Evolutionary conservation across 2,797 vertebrate species (phyloP).

Genomic region (Micrastur ruficollis): DNA sequence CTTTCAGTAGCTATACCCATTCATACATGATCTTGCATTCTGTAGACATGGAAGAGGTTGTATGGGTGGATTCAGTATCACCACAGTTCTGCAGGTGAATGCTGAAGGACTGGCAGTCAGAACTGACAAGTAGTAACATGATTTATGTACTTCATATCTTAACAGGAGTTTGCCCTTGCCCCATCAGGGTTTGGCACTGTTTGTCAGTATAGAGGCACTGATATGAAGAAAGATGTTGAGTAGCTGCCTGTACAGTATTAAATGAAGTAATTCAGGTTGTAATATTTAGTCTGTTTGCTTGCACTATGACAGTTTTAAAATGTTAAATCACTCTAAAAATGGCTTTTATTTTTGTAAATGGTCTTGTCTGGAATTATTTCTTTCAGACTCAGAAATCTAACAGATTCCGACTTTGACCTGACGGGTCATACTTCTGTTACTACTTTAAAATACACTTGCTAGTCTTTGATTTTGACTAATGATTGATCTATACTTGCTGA

Average conservation of each 20-base stretch:
- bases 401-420: background rate
- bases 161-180: background rate
- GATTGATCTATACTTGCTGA: background rate
- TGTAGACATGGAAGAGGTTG: background rate
- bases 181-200: background rate
- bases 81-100: background rate
- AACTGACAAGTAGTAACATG: accelerated
- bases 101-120: background rate
- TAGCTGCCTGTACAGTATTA: background rate
- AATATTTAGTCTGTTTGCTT: background rate
- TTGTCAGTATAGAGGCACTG: background rate
- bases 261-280: background rate
- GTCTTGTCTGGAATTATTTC: background rate
- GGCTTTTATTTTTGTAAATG: background rate
- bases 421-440: background rate
- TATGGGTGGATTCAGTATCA: background rate
- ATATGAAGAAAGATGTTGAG: accelerated
- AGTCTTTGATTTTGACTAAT: background rate
- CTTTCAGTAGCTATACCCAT: background rate
- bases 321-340: background rate
- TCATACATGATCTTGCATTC: background rate
- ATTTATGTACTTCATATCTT: no score
- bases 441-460: background rate
- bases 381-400: background rate
- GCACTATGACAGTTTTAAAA: background rate